These are phyloP conservation scores for Cosmorhoe ocellata DNA, from an alignment of 2,888 invertebrate species.

Conservation along the genomic window DNA sequence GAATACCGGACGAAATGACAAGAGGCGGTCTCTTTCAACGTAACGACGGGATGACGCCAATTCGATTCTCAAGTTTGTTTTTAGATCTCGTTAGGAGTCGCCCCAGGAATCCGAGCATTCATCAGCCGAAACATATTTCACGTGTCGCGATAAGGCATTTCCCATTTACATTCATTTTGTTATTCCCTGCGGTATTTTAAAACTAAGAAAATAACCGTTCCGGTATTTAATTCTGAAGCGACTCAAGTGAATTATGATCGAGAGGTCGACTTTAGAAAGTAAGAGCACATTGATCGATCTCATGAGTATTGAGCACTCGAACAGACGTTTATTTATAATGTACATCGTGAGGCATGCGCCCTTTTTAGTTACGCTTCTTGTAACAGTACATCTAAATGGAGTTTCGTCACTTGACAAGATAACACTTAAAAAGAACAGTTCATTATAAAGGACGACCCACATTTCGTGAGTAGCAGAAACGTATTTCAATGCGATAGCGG, in stretches of 20 bases:
- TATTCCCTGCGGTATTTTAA: constrained; percentile 59
- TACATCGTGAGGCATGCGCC: constrained; percentile 62
- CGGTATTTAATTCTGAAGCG: constrained; percentile 29
- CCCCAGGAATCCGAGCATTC: constrained; percentile 64
- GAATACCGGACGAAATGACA: constrained; percentile 60
- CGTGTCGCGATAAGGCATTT: constrained; percentile 65
- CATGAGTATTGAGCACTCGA: constrained; percentile 37
- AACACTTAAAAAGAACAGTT: constrained; percentile 63
- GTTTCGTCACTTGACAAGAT: constrained; percentile 67
- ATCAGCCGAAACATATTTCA: constrained; percentile 67
- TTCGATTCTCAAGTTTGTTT: constrained; percentile 61
- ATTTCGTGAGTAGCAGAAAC: constrained; percentile 56
- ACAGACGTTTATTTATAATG: constrained; percentile 56
- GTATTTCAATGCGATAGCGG: constrained; percentile 51
- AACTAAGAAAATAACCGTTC: constrained; percentile 61
- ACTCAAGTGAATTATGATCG: constrained; percentile 43
- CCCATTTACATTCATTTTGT: constrained; percentile 54
- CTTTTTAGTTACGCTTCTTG: constrained; percentile 52
- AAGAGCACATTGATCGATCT: constrained; percentile 52
- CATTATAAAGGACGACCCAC: constrained; percentile 55
- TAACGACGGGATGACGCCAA: constrained; percentile 58
- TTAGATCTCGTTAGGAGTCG: constrained; percentile 67
- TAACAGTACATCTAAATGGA: constrained; percentile 58
- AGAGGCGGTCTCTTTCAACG: constrained; percentile 57
- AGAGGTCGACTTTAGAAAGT: constrained; percentile 47